Percentiles rank a stretch among this genome's conserved stretches.
Evolutionary conservation across 1,140 invertebrate genomes (phyloP).

Genomic region (Triops cancriformis): DNA sequence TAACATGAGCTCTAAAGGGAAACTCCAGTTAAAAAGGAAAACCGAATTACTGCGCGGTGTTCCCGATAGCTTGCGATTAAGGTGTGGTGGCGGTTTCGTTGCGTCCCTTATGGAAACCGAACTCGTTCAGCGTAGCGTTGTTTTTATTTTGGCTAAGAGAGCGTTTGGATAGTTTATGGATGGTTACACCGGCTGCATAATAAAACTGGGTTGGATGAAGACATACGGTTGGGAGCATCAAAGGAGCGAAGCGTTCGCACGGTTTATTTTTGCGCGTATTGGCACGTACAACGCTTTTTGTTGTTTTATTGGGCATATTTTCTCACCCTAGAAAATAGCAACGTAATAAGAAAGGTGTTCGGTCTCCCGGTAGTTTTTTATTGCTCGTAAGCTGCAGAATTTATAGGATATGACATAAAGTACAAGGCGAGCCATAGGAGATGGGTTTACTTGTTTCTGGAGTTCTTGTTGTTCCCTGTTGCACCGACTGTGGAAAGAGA

Average conservation of each 20-base stretch:
- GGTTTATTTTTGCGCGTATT: neutral
- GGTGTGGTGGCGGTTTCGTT: too few relatives aligned
- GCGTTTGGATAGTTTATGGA: too few relatives aligned
- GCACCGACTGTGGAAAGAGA: neutral
- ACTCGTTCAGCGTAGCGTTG: too few relatives aligned
- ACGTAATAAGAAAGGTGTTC: conserved; percentile 4
- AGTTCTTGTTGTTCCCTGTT: neutral
- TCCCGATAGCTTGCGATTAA: too few relatives aligned
- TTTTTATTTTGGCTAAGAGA: too few relatives aligned
- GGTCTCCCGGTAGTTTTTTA: neutral
- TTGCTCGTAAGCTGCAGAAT: conserved; percentile 11
- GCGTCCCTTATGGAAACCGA: too few relatives aligned
- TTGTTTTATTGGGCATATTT: neutral
- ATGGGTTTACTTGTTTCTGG: neutral
- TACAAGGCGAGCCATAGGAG: neutral
- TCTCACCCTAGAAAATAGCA: neutral
- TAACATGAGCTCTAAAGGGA: too few relatives aligned
- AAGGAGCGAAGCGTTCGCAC: neutral
- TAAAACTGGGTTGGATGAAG: too few relatives aligned
- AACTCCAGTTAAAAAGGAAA: too few relatives aligned
- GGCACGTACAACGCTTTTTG: neutral
- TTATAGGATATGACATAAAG: conserved; percentile 4
- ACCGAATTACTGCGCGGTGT: too few relatives aligned
- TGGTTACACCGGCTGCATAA: too few relatives aligned
- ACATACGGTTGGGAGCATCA: too few relatives aligned